A percentile compares a stretch with the other conserved stretches of the same genome.
phyloP scores from a whole-genome alignment of 2,113 vertebrate species.

The mouse (Mus musculus) region GRCm39 chr2:106054501-106055000 shows the following conservation, averaged over 20 bases:
- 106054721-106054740: conserved; percentile 34
- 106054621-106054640: conserved; percentile 24
- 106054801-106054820: conserved; percentile 48
- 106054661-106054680: conserved; percentile 25
- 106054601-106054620: not conserved
- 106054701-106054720: conserved; percentile 19
- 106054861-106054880: not conserved
- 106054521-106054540: conserved; percentile 57
- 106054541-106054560: conserved; percentile 46
- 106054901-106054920: not conserved
- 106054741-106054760: not conserved
- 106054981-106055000: not conserved
- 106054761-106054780: not conserved
- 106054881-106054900: not conserved
- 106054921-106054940: not conserved
- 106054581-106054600: conserved; percentile 57
- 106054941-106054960: not conserved
- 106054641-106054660: conserved; percentile 19
- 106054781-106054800: not conserved
- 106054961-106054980: not conserved
- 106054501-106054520: conserved; percentile 52
- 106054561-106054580: conserved; percentile 13
- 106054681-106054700: conserved; percentile 49
- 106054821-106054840: conserved; percentile 31
- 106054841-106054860: not conserved